phyloP scores from a whole-genome alignment of 2,888 invertebrate species.

The Pogonocherus hispidulus region DNA sequence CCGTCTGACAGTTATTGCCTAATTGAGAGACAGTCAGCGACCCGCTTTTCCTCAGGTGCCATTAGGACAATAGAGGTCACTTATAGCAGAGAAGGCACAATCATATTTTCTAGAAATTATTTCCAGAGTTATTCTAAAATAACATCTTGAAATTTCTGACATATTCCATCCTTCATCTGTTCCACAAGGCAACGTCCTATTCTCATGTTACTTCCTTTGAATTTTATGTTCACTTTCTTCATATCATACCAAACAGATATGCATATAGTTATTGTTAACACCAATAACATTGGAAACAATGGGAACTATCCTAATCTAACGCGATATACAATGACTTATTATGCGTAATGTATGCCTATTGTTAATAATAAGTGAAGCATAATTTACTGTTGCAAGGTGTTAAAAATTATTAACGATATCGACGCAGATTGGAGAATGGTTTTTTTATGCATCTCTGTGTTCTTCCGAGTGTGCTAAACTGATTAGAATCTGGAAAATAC shows the following conservation, averaged over 20 bases:
- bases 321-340: slow-evolving; percentile 15
- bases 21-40: too few relatives aligned
- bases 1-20: too few relatives aligned
- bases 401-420: slow-evolving; percentile 19
- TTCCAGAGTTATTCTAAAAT: too few relatives aligned
- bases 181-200: not conserved
- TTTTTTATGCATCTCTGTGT: too few relatives aligned
- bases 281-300: slow-evolving; percentile 16
- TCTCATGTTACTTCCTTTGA: not conserved
- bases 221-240: slow-evolving; percentile 1
- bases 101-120: too few relatives aligned
- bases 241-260: not conserved
- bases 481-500: too few relatives aligned
- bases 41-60: too few relatives aligned
- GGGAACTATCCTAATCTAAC: slow-evolving; percentile 25
- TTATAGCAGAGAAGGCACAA: too few relatives aligned
- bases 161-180: not conserved
- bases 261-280: slow-evolving; percentile 23
- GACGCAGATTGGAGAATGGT: too few relatives aligned
- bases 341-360: slow-evolving; percentile 24
- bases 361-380: slow-evolving; percentile 26
- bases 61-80: too few relatives aligned
- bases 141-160: not conserved
- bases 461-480: too few relatives aligned
- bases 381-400: slow-evolving; percentile 16